Percentiles rank a stretch among this genome's conserved stretches.
Conservation (phyloP, 2,113 vertebrate genomes). For the Urocynchramus pylzowi region DNA sequence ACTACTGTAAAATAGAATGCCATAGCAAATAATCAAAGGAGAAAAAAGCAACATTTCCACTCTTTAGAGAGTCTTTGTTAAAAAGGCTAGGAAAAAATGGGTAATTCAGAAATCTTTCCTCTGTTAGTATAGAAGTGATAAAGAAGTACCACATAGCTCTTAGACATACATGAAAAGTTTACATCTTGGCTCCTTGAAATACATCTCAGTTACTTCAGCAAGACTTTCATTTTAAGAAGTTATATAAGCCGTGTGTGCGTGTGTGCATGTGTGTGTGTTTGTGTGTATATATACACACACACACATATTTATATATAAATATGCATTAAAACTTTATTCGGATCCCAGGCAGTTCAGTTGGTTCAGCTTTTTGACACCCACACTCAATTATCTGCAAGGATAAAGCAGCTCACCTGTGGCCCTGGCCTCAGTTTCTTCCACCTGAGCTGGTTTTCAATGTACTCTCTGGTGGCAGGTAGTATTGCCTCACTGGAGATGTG, state of each 20-base stretch:
- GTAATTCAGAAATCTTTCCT: neutral
- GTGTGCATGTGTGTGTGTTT: no score
- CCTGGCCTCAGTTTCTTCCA: neutral
- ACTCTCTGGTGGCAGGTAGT: neutral
- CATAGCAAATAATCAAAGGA: neutral
- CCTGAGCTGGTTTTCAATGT: neutral
- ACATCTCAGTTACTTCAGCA: neutral
- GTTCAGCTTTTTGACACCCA: neutral
- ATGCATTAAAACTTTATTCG: neutral
- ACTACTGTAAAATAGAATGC: neutral
- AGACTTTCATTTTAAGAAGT: neutral
- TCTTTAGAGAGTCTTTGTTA: neutral
- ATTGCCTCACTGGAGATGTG: neutral
- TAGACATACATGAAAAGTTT: neutral
- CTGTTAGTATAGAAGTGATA: neutral
- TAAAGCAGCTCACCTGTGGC: neutral
- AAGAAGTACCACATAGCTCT: neutral
- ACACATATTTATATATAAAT: neutral
- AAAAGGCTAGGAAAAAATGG: neutral
- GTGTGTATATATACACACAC: rapidly evolving
- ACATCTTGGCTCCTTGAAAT: neutral
- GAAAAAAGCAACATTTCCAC: rapidly evolving
- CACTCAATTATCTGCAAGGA: neutral
- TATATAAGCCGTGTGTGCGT: neutral
- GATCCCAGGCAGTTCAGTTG: neutral